Evolutionary conservation across 2,888 invertebrate genomes (phyloP).

Genomic region (Anticlea derivata): DNA sequence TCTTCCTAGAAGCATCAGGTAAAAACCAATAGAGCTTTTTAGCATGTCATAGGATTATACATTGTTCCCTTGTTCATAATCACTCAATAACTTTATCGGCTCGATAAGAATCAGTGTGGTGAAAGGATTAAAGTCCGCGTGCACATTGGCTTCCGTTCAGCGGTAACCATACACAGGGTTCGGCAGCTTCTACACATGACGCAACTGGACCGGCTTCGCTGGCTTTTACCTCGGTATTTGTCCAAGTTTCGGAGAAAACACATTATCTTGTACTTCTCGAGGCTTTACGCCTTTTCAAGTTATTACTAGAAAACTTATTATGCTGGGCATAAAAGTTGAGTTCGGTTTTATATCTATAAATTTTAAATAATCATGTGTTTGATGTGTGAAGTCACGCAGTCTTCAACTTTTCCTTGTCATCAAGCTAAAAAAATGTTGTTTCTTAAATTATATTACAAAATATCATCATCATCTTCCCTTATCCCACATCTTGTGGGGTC

Average conservation of each 20-base stretch:
- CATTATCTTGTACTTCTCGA: constrained; percentile 10
- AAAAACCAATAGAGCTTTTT: too few species aligned
- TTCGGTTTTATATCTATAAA: not conserved
- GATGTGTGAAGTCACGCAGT: not conserved
- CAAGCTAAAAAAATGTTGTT: too few species aligned
- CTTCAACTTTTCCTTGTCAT: not conserved
- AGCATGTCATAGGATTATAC: too few species aligned
- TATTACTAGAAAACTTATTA: constrained; percentile 8
- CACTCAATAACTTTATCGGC: too few species aligned
- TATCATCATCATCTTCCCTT: too few species aligned
- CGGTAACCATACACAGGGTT: constrained; percentile 18
- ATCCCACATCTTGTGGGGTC: too few species aligned
- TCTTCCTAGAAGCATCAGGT: too few species aligned
- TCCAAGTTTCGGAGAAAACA: constrained; percentile 27
- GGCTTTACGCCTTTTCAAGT: constrained; percentile 7
- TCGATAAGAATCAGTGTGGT: too few species aligned
- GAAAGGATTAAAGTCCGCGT: too few species aligned
- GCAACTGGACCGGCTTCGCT: constrained; percentile 28
- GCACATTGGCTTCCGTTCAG: not conserved
- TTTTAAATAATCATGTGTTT: not conserved
- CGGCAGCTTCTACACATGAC: constrained; percentile 21
- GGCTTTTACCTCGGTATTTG: constrained; percentile 23
- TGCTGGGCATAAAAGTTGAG: not conserved
- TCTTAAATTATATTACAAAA: too few species aligned
- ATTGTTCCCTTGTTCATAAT: too few species aligned